Evolutionary conservation across 2,797 vertebrate genomes (phyloP).

Genomic region (Nannoperca australis): DNA sequence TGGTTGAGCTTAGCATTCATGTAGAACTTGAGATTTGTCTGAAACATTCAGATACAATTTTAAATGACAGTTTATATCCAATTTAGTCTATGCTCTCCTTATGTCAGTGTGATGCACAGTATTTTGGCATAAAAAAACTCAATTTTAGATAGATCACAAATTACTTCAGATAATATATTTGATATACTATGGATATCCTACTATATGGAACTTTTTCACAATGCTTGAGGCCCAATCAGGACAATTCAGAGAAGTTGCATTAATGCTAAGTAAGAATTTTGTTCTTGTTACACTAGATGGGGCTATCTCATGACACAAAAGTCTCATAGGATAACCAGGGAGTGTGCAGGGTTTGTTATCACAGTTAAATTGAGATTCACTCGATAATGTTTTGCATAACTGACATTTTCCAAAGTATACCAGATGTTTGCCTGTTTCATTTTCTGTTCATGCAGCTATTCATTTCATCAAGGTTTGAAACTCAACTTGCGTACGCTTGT

Average conservation of each 20-base stretch:
- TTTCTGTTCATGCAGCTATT: neutral
- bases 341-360: neutral
- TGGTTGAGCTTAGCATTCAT: neutral
- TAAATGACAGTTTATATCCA: neutral
- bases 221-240: neutral
- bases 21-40: neutral
- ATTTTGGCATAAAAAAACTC: neutral
- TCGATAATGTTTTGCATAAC: neutral
- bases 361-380: neutral
- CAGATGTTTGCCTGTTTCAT: neutral
- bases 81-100: neutral
- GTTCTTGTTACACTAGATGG: slow-evolving; percentile 39
- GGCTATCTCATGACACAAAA: neutral
- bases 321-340: neutral
- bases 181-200: neutral
- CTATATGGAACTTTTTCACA: neutral
- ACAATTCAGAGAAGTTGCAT: neutral
- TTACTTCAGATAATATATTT: neutral
- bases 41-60: neutral
- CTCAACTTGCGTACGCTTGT: neutral
- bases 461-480: neutral
- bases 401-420: neutral
- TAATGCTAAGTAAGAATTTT: neutral
- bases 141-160: neutral
- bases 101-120: neutral